Conservation (phyloP, 2,113 vertebrate species). For the Ictalurus furcatus region DNA sequence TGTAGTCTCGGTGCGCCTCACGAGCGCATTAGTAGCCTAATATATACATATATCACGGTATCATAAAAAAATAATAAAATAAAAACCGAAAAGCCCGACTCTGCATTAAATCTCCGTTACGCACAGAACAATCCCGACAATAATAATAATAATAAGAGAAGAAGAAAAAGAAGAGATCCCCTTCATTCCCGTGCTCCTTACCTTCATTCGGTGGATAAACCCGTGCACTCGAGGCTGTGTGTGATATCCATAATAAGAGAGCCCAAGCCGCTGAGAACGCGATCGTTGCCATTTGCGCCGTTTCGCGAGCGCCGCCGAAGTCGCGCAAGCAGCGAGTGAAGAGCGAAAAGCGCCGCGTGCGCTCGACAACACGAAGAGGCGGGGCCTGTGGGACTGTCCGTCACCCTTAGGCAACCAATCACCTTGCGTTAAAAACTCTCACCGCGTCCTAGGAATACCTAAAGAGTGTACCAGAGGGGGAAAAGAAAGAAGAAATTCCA, state of each 20-base stretch:
- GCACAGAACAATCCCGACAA: not conserved
- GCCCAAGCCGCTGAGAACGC: constrained; percentile 68
- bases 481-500: not conserved
- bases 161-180: not conserved
- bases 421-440: not conserved
- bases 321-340: constrained; percentile 21
- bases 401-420: constrained; percentile 1
- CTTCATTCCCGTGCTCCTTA: constrained; percentile 58
- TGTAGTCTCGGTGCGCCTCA: not conserved
- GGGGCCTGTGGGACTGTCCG: constrained; percentile 7
- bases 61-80: too few relatives aligned
- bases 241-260: constrained; percentile 73
- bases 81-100: not conserved
- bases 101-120: not conserved
- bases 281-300: constrained; percentile 79
- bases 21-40: not conserved
- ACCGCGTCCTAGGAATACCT: not conserved
- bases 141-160: not conserved
- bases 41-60: not conserved
- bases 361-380: constrained; percentile 21
- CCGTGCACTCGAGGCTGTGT: constrained; percentile 79
- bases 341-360: constrained; percentile 5
- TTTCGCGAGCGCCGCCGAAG: constrained; percentile 47
- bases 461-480: not conserved
- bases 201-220: constrained; percentile 89